A percentile compares a stretch with the other conserved stretches of the same genome.
phyloP scores from a whole-genome alignment of 2,113 vertebrate genomes.

The Dascyllus trimaculatus region DNA sequence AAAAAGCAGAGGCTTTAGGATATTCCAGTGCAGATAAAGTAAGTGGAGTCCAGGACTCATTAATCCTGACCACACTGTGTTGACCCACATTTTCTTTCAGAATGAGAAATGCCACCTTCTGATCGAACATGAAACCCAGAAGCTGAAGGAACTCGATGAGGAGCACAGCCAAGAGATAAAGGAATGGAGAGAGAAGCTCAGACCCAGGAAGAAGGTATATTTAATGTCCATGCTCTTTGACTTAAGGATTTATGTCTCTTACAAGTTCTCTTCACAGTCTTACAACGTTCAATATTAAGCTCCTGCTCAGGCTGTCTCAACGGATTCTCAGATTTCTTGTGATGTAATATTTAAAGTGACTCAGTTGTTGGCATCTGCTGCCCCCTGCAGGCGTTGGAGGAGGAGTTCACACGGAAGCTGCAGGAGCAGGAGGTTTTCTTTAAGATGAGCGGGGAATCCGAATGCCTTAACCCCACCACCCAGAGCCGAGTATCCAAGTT shows the following conservation, averaged over 20 bases:
- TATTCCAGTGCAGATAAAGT: not conserved
- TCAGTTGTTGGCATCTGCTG: constrained; percentile 56
- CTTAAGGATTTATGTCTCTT: not conserved
- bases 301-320: not conserved
- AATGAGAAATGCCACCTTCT: constrained; percentile 99
- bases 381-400: constrained; percentile 92
- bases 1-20: no score
- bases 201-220: constrained; percentile 96
- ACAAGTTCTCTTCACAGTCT: not conserved
- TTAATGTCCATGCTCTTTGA: not conserved
- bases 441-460: constrained; percentile 98
- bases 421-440: constrained; percentile 99
- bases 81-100: constrained; percentile 81
- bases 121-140: constrained; percentile 98
- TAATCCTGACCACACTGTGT: not conserved
- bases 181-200: constrained; percentile 97
- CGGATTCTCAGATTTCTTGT: not conserved
- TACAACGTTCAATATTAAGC: not conserved
- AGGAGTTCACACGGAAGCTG: constrained; percentile 97
- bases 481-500: constrained; percentile 99
- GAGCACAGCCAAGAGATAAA: constrained; percentile 95
- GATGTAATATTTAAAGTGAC: not conserved
- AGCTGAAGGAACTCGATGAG: constrained; percentile 98
- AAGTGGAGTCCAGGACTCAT: not conserved
- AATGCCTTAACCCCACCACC: constrained; percentile 98